Base-by-base conservation (phyloP, 2,888 invertebrate genomes). In the Leptogaster cylindrica region DNA sequence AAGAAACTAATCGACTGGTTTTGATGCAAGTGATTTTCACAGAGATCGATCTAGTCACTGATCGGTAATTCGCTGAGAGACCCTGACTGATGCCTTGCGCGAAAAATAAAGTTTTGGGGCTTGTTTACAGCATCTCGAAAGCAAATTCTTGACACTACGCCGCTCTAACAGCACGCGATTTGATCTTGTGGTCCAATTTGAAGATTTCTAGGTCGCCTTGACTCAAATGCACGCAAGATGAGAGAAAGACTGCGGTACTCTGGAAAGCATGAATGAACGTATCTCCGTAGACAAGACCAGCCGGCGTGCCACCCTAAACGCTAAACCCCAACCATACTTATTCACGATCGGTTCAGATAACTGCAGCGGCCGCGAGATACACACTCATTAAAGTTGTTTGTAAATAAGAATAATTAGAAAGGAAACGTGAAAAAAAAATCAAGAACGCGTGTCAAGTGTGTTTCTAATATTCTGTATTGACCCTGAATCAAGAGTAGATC, bases 151-250 rank as follows among this genome's bases (percentile, higher is more conserved):
- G n/a, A n/a, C n/a, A n/a, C n/a, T n/a, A n/a, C n/a, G n/a, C n/a
- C n/a, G n/a, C n/a, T n/a, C n/a, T n/a, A n/a, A n/a, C n/a, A 41
- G 41, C 12, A 2, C 41, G 10, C 12, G 12, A 41, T 41, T 12
- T 41, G 41, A 12, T 12, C 25, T 25, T 23, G 27, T n/a, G 16
- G 48, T 48, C 16, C 48, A 48, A 48, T 48, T 48, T 23, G 23
- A 23, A 10, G 25, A 48, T n/a, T 48, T 48, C 39, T 41, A 2
- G 58, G 58, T 41, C 27, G 27, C 58, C 58, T 58, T 58, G 58
- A 58, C 58, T 58, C 39, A 58, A 58, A 58, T 58, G 58, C 58
- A 41, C 25, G 5, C 16, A 48, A 25, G 48, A 48, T 48, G 23
- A 48, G 48, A 25, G 58, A 55, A 58, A 16, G 55, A 58, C 23